Evolutionary conservation across 2,113 vertebrate species (phyloP), one percentile per base, ranked within the genome.

Genomic region (Galbula dea): DNA sequence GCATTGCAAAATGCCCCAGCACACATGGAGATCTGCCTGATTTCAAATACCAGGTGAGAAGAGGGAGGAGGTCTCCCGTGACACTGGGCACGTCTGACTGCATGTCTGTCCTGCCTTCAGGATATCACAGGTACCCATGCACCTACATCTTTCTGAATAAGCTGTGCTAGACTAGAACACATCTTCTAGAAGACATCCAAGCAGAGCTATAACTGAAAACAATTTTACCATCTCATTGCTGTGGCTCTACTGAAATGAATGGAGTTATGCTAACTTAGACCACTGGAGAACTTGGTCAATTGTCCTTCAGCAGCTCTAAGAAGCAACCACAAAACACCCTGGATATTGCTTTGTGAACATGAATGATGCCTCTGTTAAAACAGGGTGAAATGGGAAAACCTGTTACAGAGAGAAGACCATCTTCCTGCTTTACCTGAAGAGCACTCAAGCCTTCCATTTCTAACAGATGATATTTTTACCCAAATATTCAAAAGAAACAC

Each of bases 21-120:
- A 4, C 82, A 88, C 16, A 10, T 23, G 82, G 67, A 86, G 59
- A 37, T 24, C 48, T 4, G 21, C 59, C 34, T 49, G 80, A 45
- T 59, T 82, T 67, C 75, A 77, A 62, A 66, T 6, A 3, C 43
- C 63, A 93, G 92, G 75, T 94, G 61, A 86, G 88, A 76, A 84
- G 24, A 22, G 21, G 20, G 4, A 29, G 41, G 34, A 88, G 32
- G 16, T 34, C 67, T 75, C 51, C 51, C 1, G 4, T 1, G 1
- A 2, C 2, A 1, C 34, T n/a, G 37, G 41, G 15, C 26, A 29
- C 0, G 55, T 19, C 57, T 17, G 69, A 1, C 83, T 39, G 16
- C 21, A 27, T 0, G 15, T 29, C 27, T 73, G 32, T 46, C 71
- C 62, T 62, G 37, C 26, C 6, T 6, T 21, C 48, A 19, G 36